Evolutionary conservation across 2,888 invertebrate species (phyloP).

Genomic region (Drosophila paucipuncta): DNA sequence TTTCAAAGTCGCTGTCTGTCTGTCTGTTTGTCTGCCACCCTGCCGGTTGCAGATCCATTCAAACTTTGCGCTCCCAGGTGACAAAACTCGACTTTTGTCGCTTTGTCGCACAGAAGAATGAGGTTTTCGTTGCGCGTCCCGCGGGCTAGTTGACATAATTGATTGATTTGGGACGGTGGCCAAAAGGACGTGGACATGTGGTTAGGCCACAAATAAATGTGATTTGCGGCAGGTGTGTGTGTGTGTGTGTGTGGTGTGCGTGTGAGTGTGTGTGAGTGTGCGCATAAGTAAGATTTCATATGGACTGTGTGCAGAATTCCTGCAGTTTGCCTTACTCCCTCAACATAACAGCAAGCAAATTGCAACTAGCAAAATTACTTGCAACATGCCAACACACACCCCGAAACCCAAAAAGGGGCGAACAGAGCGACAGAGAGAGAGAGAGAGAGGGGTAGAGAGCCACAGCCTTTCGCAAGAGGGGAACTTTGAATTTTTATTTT

Average conservation of each 20-base stretch:
- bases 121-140: constrained; percentile 44
- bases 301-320: constrained; percentile 1
- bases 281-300: not conserved
- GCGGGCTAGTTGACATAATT: constrained; percentile 42
- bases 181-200: constrained; percentile 22
- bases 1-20: constrained; percentile 51
- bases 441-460: not conserved
- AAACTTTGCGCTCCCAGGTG: constrained; percentile 59
- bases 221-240: constrained; percentile 46
- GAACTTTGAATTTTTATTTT: not conserved
- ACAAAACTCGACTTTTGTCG: constrained; percentile 15
- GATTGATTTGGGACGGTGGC: constrained; percentile 52
- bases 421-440: not conserved
- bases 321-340: constrained; percentile 7
- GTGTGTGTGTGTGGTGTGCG: not conserved
- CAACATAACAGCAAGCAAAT: constrained; percentile 1
- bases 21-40: not conserved
- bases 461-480: not conserved
- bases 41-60: constrained; percentile 32
- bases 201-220: constrained; percentile 44
- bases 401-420: not conserved
- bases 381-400: not conserved
- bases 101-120: constrained; percentile 18
- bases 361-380: constrained; percentile 19
- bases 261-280: not conserved